Conservation (phyloP, 1,140 invertebrate genomes). For the Phortica variegata region DNA sequence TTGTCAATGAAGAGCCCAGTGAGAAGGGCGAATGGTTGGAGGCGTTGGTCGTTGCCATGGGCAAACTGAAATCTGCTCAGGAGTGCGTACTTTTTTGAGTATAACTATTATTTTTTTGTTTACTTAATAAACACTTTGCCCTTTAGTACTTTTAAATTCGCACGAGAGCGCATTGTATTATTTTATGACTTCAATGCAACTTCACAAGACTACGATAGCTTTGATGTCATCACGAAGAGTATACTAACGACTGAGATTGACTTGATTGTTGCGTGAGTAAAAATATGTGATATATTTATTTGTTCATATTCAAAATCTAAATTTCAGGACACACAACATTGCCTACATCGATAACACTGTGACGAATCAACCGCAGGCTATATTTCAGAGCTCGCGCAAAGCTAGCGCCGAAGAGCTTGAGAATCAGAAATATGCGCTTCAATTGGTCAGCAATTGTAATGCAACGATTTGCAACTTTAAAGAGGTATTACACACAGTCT, state of each 20-base stretch:
- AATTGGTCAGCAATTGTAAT: slow-evolving; percentile 34
- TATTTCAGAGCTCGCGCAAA: slow-evolving; percentile 29
- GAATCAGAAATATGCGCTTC: slow-evolving; percentile 40
- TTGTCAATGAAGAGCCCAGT: slow-evolving; percentile 29
- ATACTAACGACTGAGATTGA: slow-evolving; percentile 23
- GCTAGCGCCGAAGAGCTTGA: slow-evolving; percentile 19
- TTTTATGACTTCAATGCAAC: slow-evolving; percentile 43
- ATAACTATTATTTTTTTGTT: neutral
- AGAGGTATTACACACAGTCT: slow-evolving; percentile 27
- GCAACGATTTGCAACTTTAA: slow-evolving; percentile 40
- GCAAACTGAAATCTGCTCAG: slow-evolving; percentile 13
- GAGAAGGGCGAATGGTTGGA: slow-evolving; percentile 41
- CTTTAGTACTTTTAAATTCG: slow-evolving; percentile 9
- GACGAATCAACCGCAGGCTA: slow-evolving; percentile 25
- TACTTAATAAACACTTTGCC: neutral
- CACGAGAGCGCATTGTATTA: slow-evolving; percentile 30
- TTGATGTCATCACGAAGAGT: slow-evolving; percentile 16
- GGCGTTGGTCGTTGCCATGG: slow-evolving; percentile 28
- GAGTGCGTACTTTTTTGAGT: slow-evolving; percentile 19
- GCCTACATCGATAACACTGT: slow-evolving; percentile 34
- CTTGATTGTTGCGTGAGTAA: slow-evolving; percentile 41
- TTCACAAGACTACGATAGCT: slow-evolving; percentile 25
- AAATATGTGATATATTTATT: neutral
- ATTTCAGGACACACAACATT: slow-evolving; percentile 33
- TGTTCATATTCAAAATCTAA: neutral